A percentile compares a stretch with the other conserved stretches of the same genome.
Evolutionary conservation across 2,113 vertebrate genomes (phyloP).

Genomic region (Aythya baeri): DNA sequence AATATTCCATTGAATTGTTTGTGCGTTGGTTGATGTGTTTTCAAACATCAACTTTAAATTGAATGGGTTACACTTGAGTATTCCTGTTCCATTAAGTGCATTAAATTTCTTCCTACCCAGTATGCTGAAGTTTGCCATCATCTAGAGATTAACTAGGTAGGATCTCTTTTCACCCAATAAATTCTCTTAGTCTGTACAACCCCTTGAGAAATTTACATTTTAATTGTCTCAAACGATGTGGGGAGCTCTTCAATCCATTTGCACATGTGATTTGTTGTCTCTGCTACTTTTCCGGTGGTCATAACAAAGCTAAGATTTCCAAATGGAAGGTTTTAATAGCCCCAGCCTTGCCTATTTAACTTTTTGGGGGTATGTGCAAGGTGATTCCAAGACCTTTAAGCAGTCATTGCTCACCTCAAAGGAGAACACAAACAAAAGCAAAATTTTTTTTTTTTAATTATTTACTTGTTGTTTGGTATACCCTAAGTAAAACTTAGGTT

Average conservation of each 20-base stretch:
- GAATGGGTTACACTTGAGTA: not conserved
- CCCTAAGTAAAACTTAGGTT: not conserved
- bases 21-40: not conserved
- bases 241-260: not conserved
- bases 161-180: not conserved
- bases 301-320: not conserved
- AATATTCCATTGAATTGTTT: not conserved
- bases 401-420: not conserved
- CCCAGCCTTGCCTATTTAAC: not conserved
- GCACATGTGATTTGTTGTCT: accelerated
- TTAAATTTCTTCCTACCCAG: not conserved
- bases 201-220: not conserved
- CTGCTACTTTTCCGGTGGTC: not conserved
- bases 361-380: not conserved
- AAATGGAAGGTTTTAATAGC: not conserved
- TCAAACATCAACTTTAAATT: not conserved
- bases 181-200: not conserved
- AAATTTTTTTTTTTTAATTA: not conserved
- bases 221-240: not conserved
- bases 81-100: not conserved
- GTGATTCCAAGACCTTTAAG: not conserved
- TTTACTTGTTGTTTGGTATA: not conserved
- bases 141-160: not conserved
- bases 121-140: not conserved
- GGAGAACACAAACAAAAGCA: not conserved